Percentiles rank a stretch among this genome's conserved stretches.
phyloP scores from a whole-genome alignment of 2,888 invertebrate genomes.

The Idaea aversata region DNA sequence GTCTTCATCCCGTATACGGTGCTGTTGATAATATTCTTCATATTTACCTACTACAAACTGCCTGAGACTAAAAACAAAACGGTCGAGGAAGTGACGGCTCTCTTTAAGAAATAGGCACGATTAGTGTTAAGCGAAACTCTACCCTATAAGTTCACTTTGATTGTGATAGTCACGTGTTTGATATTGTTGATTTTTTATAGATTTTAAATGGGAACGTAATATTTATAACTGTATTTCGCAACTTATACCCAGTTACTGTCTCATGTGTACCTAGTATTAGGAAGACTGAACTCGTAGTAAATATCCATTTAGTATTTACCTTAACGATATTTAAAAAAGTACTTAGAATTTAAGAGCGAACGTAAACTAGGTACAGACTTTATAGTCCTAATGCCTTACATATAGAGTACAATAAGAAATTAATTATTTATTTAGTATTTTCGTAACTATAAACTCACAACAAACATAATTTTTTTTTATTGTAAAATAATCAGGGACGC shows the following conservation, averaged over 20 bases:
- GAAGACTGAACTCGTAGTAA: constrained; percentile 59
- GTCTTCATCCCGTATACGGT: constrained; percentile 73
- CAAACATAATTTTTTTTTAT: too few relatives aligned
- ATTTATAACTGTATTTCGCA: constrained; percentile 25
- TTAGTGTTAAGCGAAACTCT: constrained; percentile 48
- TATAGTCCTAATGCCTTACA: too few relatives aligned
- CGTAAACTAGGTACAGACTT: too few relatives aligned
- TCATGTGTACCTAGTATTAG: constrained; percentile 42
- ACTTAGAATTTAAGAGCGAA: constrained; percentile 46
- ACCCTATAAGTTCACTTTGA: constrained; percentile 49
- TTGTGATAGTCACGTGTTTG: constrained; percentile 47
- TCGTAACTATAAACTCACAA: too few relatives aligned
- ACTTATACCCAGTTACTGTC: background rate
- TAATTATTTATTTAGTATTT: too few relatives aligned
- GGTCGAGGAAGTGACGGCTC: constrained; percentile 74
- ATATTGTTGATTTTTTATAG: constrained; percentile 28
- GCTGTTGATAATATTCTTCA: constrained; percentile 67
- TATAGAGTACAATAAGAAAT: too few relatives aligned
- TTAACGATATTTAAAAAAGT: constrained; percentile 56
- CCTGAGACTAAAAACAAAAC: constrained; percentile 77
- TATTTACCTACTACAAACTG: constrained; percentile 69
- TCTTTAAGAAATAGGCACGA: constrained; percentile 63
- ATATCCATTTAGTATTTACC: constrained; percentile 27
- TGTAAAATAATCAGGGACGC: too few relatives aligned
- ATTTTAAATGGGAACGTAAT: constrained; percentile 24